Evolutionary conservation across 2,113 vertebrate genomes (phyloP).

Genomic region (Rhabdomys dilectus): DNA sequence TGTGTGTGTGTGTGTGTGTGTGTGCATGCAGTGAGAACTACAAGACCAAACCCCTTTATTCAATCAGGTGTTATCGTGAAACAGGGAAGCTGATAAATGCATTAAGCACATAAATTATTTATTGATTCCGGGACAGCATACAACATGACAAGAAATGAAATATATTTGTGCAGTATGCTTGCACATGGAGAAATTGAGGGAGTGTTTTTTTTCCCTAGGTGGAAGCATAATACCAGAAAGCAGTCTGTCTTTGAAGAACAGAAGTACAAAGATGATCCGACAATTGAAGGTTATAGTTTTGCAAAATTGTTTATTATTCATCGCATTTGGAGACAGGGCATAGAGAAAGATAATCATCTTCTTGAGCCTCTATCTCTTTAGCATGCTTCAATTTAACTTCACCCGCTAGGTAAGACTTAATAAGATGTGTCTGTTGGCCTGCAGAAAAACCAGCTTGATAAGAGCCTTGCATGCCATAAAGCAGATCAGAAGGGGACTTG

Average conservation of each 20-base stretch:
- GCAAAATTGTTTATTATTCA: conserved; percentile 67
- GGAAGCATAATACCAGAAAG: conserved; percentile 57
- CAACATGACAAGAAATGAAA: conserved; percentile 69
- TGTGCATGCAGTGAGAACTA: neutral
- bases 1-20: neutral
- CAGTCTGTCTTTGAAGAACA: conserved; percentile 78
- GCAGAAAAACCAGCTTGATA: conserved; percentile 65
- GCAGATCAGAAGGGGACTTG: conserved; percentile 60
- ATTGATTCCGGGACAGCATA: conserved; percentile 71
- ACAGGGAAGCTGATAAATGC: conserved; percentile 72
- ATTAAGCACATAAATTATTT: conserved; percentile 84
- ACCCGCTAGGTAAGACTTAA: conserved; percentile 73
- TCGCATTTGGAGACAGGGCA: conserved; percentile 70
- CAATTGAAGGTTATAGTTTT: conserved; percentile 71
- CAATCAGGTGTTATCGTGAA: neutral
- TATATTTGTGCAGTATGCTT: conserved; percentile 54
- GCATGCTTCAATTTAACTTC: conserved; percentile 68
- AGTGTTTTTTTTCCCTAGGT: conserved; percentile 26
- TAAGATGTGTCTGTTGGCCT: conserved; percentile 68
- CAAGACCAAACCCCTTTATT: neutral
- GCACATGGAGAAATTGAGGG: conserved; percentile 68
- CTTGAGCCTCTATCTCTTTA: conserved; percentile 72
- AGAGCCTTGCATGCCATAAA: conserved; percentile 61
- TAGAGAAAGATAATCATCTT: conserved; percentile 50
- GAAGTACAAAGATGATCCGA: conserved; percentile 61